Conservation (phyloP, 2,888 invertebrate genomes). For the Pachycephus smyrnensis region DNA sequence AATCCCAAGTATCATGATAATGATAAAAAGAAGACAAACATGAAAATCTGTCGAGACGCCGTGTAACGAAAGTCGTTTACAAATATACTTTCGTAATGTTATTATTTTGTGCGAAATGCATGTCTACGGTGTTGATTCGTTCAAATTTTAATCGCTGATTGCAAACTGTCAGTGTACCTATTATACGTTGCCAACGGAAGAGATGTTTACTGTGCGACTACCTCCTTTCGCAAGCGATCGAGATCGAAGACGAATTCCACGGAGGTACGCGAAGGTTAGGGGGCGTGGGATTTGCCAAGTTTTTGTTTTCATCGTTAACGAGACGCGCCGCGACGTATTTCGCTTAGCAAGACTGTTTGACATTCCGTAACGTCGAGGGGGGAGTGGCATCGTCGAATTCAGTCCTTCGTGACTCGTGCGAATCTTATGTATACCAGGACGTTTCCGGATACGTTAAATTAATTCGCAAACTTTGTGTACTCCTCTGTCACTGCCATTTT, state of each 20-base stretch:
- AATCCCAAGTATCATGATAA: background rate
- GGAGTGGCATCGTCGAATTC: background rate
- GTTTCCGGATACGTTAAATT: background rate
- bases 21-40: background rate
- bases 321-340: background rate
- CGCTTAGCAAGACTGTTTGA: background rate
- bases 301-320: slow-evolving; percentile 4
- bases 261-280: background rate
- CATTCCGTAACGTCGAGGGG: background rate
- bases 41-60: background rate
- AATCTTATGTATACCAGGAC: background rate
- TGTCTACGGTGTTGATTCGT: background rate
- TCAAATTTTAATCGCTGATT: background rate
- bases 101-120: background rate
- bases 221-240: background rate
- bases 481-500: background rate
- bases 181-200: too few relatives aligned
- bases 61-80: background rate
- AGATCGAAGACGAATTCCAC: background rate
- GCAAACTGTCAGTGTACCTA: background rate
- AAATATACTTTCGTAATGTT: background rate
- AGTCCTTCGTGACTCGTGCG: background rate
- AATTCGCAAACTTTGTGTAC: background rate
- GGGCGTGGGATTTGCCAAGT: background rate
- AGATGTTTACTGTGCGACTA: background rate